These are phyloP conservation scores for Ginglymostoma cirratum DNA, from an alignment of 2,113 vertebrate species.

Conservation along the genomic window DNA sequence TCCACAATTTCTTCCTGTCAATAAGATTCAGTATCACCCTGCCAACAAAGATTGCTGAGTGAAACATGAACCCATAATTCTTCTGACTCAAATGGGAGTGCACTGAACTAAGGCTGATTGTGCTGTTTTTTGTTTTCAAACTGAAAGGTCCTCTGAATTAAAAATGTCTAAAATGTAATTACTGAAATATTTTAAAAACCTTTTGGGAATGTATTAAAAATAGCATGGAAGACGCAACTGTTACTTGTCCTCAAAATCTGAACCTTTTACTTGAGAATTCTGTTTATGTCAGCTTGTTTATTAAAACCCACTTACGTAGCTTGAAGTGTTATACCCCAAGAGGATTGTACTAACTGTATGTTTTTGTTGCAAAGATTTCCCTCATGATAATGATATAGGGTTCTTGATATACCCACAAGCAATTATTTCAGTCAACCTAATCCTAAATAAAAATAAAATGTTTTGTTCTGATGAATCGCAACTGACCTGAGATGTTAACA, in stretches of 20 bases:
- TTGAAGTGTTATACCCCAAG: background rate
- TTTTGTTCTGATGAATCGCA: background rate
- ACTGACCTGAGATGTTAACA: background rate
- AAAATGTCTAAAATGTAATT: background rate
- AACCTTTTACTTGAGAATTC: background rate
- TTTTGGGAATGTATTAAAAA: slow-evolving; percentile 25
- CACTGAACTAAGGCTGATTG: background rate
- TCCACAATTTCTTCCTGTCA: background rate
- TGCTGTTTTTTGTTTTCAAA: background rate
- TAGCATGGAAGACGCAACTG: background rate
- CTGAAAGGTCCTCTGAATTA: background rate
- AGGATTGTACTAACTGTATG: background rate
- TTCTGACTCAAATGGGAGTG: background rate
- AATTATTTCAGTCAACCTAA: background rate
- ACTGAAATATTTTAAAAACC: too few species aligned
- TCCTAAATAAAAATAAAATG: background rate
- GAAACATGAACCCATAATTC: background rate
- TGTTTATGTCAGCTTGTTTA: background rate
- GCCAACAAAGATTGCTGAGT: background rate
- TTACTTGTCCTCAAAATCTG: background rate
- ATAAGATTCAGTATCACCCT: background rate
- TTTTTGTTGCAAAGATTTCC: background rate
- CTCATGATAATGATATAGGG: background rate
- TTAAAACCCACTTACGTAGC: background rate
- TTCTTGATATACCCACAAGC: background rate